Evolutionary conservation across 2,797 vertebrate species (phyloP), one percentile per base, ranked within the genome.

Genomic region (Discoglossus pictus): DNA sequence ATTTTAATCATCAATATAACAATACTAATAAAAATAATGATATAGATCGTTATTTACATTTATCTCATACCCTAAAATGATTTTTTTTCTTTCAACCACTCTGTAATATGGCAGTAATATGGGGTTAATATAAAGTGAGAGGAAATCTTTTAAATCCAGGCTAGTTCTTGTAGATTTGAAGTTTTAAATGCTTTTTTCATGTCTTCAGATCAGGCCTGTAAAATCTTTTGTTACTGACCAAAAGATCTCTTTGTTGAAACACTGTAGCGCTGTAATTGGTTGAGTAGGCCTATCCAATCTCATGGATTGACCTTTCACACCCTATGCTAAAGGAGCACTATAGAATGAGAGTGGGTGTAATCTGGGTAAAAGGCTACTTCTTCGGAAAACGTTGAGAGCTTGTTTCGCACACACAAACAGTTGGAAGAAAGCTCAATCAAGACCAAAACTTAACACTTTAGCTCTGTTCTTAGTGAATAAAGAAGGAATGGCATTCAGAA

Each of bases 291-390:
- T 84, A 92, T 93, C 91, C 89, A 90, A 90, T 88, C 91, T 92
- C 89, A 92, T 92, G 91, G 90, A 88, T 80, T 93, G 94, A 95
- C 92, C 92, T 93, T 93, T 92, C 86, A 89, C 87, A 90, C 84
- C 86, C 84, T 84, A 88, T 83, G 84, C 87, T 89, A 83, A 90
- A 94, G 92, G 90, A 92, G 82, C 87, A 86, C 91, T 92, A 93
- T 91, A 92, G 88, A 91, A 85, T 82, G 84, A 85, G 87, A 86
- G 89, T 87, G 85, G 89, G 87, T 83, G 80, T 92, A 93, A 94
- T 94, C 88, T 90, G 90, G 90, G 90, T 92, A 93, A 93, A 94
- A 94, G 92, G 85, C 92, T 94, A 92, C 91, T 95, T 90, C 92
- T 95, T 89, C 92, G 87, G 88, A 87, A 87, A 86, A 90, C 82